These are phyloP conservation scores for Neostethus bicornis DNA, from an alignment of 2,797 vertebrate species.

Conservation along the genomic window DNA sequence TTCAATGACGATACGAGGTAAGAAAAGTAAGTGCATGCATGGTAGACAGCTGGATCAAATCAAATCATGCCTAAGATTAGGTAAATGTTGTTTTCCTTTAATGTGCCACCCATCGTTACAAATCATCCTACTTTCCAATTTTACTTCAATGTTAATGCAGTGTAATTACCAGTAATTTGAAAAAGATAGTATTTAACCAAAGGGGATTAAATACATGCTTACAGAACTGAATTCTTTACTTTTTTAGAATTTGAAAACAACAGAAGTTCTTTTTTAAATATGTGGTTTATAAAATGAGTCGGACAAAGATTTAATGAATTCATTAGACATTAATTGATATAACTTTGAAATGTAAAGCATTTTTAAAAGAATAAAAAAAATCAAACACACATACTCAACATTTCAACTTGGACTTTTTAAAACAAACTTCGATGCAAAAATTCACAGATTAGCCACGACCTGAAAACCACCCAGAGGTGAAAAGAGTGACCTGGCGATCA, in stretches of 20 bases:
- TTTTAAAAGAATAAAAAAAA: neutral
- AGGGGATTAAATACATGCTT: constrained; percentile 32
- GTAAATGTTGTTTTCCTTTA: constrained; percentile 20
- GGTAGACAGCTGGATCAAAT: neutral
- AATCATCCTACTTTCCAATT: neutral
- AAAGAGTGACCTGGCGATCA: neutral
- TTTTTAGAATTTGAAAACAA: constrained; percentile 15
- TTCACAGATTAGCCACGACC: constrained; percentile 5
- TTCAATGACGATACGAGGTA: neutral
- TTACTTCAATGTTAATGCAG: constrained; percentile 3
- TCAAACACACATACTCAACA: neutral
- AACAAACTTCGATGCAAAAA: neutral
- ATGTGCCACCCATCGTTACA: constrained; percentile 5
- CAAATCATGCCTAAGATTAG: too few relatives aligned
- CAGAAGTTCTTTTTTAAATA: constrained; percentile 20
- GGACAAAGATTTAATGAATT: constrained; percentile 31
- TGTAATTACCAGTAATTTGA: neutral
- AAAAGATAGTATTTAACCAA: constrained; percentile 28
- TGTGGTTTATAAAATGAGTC: constrained; percentile 9
- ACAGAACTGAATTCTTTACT: constrained; percentile 21
- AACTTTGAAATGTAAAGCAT: constrained; percentile 4
- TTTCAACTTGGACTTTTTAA: too few relatives aligned
- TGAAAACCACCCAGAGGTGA: neutral
- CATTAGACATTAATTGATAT: constrained; percentile 22
- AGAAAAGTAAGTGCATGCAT: neutral